A percentile compares a stretch with the other conserved stretches of the same genome.
These are phyloP conservation scores for Conomelus anceps DNA, from an alignment of 2,888 invertebrate species.

Conservation along the genomic window DNA sequence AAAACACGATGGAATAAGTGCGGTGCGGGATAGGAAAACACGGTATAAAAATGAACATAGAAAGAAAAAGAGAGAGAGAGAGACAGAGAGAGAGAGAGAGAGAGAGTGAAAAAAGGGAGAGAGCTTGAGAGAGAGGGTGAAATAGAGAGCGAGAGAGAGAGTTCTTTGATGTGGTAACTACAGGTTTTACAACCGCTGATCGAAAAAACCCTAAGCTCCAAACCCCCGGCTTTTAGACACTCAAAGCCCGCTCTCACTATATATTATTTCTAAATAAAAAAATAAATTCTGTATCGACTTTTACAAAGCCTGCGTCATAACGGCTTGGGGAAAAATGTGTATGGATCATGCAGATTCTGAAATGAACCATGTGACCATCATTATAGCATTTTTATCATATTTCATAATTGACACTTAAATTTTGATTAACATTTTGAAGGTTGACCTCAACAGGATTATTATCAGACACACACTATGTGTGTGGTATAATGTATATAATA, in stretches of 20 bases:
- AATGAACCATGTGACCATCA: too few species aligned
- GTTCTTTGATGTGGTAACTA: background rate
- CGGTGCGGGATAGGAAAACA: background rate
- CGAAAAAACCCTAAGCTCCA: background rate
- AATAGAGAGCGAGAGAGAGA: background rate
- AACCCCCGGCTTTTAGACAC: background rate
- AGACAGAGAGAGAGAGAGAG: background rate
- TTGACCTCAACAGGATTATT: too few species aligned
- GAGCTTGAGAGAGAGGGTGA: background rate
- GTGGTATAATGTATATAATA: too few species aligned
- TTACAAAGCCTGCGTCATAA: background rate
- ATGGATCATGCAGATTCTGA: background rate
- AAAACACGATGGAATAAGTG: background rate
- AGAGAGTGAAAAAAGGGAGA: background rate
- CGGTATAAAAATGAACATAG: background rate
- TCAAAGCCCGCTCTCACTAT: background rate
- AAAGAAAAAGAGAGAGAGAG: background rate
- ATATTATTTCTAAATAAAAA: background rate
- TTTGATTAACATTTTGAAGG: too few species aligned
- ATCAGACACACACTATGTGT: too few species aligned
- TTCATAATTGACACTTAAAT: too few species aligned
- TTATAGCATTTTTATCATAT: too few species aligned
- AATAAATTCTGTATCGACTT: background rate
- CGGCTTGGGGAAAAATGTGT: background rate
- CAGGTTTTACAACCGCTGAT: background rate